Evolutionary conservation across 1,140 invertebrate species (phyloP).

Genomic region (Dendrolimus punctatus): DNA sequence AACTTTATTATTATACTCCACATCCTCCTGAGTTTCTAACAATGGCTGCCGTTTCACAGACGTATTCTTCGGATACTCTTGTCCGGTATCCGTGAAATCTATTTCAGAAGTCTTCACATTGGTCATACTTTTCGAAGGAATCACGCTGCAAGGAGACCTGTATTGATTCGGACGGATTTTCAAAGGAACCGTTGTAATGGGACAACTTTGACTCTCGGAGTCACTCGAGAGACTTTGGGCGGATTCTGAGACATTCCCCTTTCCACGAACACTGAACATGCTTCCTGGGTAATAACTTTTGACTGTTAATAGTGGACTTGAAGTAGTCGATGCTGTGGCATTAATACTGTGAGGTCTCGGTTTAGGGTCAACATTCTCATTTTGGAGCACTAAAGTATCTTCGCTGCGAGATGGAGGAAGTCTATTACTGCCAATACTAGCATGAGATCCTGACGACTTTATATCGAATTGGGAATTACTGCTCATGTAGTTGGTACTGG

Average conservation of each 20-base stretch:
- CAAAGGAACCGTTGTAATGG: conserved; percentile 54
- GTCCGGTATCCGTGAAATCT: conserved; percentile 57
- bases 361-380: conserved; percentile 69
- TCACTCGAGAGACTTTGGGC: conserved; percentile 77
- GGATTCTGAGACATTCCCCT: conserved; percentile 68
- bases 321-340: conserved; percentile 76
- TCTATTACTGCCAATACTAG: conserved; percentile 49
- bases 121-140: conserved; percentile 73
- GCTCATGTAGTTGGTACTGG: conserved; percentile 63
- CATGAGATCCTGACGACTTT: conserved; percentile 47
- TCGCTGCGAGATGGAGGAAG: conserved; percentile 84
- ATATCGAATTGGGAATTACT: conserved; percentile 61
- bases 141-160: conserved; percentile 46
- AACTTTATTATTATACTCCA: conserved; percentile 56
- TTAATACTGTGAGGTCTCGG: conserved; percentile 66
- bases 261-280: conserved; percentile 74
- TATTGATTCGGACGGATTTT: conserved; percentile 67
- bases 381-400: conserved; percentile 78
- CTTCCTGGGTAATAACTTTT: conserved; percentile 74
- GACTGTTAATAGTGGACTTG: conserved; percentile 76
- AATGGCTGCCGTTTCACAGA: conserved; percentile 47
- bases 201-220: conserved; percentile 73
- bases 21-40: conserved; percentile 51
- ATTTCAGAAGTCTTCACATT: conserved; percentile 66
- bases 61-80: conserved; percentile 49